These are phyloP conservation scores for Apamea anceps DNA, from an alignment of 2,888 invertebrate species.

Conservation along the genomic window DNA sequence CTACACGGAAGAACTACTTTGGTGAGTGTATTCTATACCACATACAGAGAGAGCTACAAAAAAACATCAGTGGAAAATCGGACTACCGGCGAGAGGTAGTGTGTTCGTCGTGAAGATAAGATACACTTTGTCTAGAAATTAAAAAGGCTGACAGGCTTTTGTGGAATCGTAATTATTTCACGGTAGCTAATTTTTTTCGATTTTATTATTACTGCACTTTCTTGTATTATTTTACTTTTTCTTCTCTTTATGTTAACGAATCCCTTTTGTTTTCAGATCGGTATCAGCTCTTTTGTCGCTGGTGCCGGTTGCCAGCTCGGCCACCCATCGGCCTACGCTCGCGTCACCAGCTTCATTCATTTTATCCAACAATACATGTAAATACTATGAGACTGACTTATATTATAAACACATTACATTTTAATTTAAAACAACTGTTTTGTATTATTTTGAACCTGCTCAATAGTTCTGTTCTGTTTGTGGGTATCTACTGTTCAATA, in stretches of 20 bases:
- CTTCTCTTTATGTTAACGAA: background rate
- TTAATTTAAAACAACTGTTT: conserved; percentile 3
- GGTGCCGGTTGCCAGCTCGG: conserved; percentile 73
- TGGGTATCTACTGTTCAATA: too few relatives aligned
- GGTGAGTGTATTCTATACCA: conserved; percentile 65
- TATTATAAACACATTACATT: conserved; percentile 1
- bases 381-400: conserved; percentile 36
- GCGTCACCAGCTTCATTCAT: conserved; percentile 76
- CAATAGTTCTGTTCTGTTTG: background rate
- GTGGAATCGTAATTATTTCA: background rate
- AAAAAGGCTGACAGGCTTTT: background rate
- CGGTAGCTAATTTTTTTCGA: background rate
- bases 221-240: background rate
- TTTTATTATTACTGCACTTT: background rate
- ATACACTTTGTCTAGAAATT: background rate
- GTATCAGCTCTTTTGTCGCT: conserved; percentile 79
- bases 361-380: conserved; percentile 75
- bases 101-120: background rate
- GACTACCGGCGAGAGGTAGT: background rate
- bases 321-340: conserved; percentile 78
- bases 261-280: conserved; percentile 70
- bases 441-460: background rate
- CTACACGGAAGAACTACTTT: conserved; percentile 66
- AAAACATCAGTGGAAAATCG: background rate
- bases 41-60: background rate